Conservation (phyloP, 35 echinoderm and acorn worm species). For the Ophiothrix spiculata region DNA sequence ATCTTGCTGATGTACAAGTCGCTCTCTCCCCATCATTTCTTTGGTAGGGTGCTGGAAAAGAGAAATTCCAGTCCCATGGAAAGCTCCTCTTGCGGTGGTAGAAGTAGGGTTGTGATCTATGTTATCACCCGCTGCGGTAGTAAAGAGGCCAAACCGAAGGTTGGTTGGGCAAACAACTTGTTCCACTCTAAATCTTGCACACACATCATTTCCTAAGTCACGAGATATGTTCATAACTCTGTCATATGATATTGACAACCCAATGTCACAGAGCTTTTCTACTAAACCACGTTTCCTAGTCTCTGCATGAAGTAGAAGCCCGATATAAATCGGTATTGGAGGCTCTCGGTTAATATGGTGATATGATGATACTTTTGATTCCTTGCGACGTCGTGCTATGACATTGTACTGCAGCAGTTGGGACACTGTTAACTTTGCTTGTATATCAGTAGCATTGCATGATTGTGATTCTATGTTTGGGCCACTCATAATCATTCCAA, state of each 20-base stretch:
- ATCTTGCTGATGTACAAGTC: background rate
- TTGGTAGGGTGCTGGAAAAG: conserved; percentile 27
- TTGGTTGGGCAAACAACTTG: background rate
- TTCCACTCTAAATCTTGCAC: background rate
- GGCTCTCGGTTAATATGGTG: background rate
- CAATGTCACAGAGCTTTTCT: background rate
- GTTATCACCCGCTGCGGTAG: conserved; percentile 15
- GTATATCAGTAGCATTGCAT: background rate
- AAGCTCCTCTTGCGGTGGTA: conserved; percentile 36
- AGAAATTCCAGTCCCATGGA: conserved; percentile 50
- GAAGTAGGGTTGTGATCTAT: conserved; percentile 37
- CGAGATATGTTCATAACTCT: background rate
- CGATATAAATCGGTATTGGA: background rate
- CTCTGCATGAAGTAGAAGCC: background rate
- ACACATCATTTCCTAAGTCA: background rate
- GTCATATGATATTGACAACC: background rate
- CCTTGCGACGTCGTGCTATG: background rate
- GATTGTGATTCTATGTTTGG: conserved; percentile 10
- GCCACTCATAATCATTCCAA: conserved; percentile 11
- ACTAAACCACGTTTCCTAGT: background rate
- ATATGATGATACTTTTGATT: background rate
- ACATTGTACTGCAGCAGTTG: conserved; percentile 5
- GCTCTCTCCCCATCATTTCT: background rate
- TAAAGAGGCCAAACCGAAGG: background rate
- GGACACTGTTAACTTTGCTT: background rate